These are phyloP conservation scores for Nothobranchius furzeri DNA, from an alignment of 2,113 vertebrate genomes.

Conservation along the genomic window DNA sequence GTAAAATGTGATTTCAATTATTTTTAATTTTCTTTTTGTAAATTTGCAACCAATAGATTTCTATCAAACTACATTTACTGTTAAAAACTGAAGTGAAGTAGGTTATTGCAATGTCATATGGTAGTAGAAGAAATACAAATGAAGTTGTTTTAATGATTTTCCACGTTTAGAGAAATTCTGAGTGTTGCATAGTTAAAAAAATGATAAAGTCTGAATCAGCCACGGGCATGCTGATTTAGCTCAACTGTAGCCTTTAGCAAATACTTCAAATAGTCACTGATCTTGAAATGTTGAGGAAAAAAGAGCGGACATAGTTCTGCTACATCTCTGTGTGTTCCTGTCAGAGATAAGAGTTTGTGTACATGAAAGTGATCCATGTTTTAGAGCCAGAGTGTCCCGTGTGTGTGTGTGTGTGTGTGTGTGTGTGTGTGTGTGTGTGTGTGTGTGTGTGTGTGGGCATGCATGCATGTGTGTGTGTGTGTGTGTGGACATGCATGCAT, in stretches of 20 bases:
- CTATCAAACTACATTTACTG: too few species aligned
- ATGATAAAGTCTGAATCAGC: background rate
- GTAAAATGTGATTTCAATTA: too few species aligned
- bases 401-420: too few species aligned
- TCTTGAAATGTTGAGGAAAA: background rate
- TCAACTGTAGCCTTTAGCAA: constrained; percentile 7
- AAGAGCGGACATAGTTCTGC: background rate
- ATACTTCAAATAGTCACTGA: constrained; percentile 21
- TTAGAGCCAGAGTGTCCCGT: background rate
- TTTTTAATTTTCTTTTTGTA: too few species aligned
- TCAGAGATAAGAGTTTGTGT: constrained; percentile 8
- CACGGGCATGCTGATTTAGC: background rate
- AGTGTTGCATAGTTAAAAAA: background rate
- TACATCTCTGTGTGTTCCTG: constrained; percentile 10
- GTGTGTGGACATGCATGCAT: too few species aligned
- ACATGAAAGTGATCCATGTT: constrained; percentile 42
- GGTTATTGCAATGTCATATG: too few species aligned
- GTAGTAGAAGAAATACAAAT: background rate
- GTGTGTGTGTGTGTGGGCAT: too few species aligned
- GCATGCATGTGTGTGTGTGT: too few species aligned
- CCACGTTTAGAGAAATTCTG: background rate
- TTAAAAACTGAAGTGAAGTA: too few species aligned
- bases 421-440: too few species aligned
- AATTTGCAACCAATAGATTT: too few species aligned
- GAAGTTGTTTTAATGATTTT: too few species aligned